These are phyloP conservation scores for Anser cygnoides DNA, from an alignment of 2,113 vertebrate genomes.

Conservation along the genomic window DNA sequence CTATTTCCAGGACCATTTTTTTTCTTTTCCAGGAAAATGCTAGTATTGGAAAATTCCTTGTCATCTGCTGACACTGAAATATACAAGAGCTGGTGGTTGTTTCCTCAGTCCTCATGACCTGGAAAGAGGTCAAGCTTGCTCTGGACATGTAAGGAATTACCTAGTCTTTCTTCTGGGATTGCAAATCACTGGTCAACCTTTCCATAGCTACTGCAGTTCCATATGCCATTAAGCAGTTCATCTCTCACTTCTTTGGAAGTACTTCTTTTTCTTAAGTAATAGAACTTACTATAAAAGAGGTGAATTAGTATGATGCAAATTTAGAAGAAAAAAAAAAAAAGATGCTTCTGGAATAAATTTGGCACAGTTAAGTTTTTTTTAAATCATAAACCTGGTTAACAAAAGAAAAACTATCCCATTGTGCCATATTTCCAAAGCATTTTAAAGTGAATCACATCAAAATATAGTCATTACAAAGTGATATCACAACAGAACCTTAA, in stretches of 20 bases:
- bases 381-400: neutral
- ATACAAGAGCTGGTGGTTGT: neutral
- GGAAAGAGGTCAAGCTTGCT: neutral
- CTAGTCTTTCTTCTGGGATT: neutral
- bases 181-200: neutral
- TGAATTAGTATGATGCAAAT: neutral
- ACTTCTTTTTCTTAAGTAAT: neutral
- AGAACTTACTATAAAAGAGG: neutral
- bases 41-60: neutral
- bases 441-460: neutral
- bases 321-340: neutral
- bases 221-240: neutral
- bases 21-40: neutral
- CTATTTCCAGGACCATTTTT: neutral
- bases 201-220: neutral
- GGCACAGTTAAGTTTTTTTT: neutral
- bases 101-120: neutral
- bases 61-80: neutral
- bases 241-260: neutral
- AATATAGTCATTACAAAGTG: neutral
- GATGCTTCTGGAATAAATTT: neutral
- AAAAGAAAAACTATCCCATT: neutral
- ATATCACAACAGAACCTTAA: conserved; percentile 34
- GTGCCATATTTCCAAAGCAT: neutral
- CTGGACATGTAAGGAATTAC: neutral